A percentile compares a stretch with the other conserved stretches of the same genome.
Evolutionary conservation across 2,797 vertebrate genomes (phyloP).

Genomic region (Fringilla coelebs): DNA sequence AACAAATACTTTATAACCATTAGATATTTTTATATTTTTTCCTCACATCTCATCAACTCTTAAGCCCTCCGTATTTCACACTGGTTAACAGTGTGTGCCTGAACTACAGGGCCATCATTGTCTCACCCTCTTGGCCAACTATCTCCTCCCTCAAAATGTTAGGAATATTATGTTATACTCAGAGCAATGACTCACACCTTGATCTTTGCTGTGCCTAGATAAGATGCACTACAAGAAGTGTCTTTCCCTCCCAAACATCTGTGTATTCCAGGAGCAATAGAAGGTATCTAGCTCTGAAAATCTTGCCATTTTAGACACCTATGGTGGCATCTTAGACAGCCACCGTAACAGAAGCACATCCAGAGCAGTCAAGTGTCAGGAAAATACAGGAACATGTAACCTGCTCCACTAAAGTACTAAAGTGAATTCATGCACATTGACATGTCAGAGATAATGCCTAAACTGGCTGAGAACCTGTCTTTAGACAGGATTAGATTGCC

Average conservation of each 20-base stretch:
- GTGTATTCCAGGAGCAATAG: neutral
- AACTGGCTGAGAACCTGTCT: neutral
- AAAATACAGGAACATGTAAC: neutral
- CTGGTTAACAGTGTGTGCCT: neutral
- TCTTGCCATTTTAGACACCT: neutral
- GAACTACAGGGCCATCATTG: neutral
- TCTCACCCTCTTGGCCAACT: neutral
- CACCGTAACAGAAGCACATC: neutral
- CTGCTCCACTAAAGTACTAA: neutral
- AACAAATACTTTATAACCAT: neutral
- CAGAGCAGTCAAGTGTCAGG: neutral
- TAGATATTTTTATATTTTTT: neutral
- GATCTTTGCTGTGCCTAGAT: neutral
- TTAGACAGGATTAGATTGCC: neutral
- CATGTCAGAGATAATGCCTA: neutral
- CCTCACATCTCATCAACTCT: neutral
- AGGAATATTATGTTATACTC: neutral
- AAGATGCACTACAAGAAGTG: neutral
- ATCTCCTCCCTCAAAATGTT: neutral
- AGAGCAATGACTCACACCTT: neutral
- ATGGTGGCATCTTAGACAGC: neutral
- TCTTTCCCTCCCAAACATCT: neutral
- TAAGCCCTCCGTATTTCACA: neutral
- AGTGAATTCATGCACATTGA: neutral
- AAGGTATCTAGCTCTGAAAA: neutral